Conservation (phyloP, 1,140 invertebrate species). For the Pentalonia nigronervosa region DNA sequence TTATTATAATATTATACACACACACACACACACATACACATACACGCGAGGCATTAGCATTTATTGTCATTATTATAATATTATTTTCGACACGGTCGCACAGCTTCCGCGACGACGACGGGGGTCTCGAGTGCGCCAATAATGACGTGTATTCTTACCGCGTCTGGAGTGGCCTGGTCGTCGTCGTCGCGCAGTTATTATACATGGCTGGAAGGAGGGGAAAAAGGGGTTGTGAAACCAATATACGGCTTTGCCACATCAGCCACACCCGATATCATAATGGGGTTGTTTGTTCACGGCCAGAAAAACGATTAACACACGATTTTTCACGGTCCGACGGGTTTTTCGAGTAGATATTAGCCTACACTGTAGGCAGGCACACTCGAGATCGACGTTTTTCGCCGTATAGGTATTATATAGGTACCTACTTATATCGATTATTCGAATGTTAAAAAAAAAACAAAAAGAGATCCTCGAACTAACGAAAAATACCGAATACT, state of each 20-base stretch:
- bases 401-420: background rate
- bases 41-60: background rate
- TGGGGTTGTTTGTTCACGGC: constrained; percentile 24
- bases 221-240: constrained; percentile 34
- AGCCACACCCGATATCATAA: background rate
- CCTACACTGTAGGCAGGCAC: background rate
- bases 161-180: constrained; percentile 6
- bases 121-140: constrained; percentile 31
- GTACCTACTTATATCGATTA: background rate
- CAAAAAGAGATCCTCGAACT: background rate
- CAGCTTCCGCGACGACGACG: background rate
- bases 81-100: constrained; percentile 44
- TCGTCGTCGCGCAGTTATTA: background rate
- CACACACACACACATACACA: too few relatives aligned
- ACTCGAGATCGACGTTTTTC: constrained; percentile 1
- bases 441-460: background rate
- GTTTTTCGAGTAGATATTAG: background rate
- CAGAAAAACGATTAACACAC: constrained; percentile 16
- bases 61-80: constrained; percentile 40
- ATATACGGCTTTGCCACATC: background rate
- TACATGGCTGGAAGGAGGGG: background rate
- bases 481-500: background rate
- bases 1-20: background rate
- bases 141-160: background rate
- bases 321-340: constrained; percentile 23